Conservation (phyloP, 2,113 vertebrate species). For the Ibidorhyncha struthersii region DNA sequence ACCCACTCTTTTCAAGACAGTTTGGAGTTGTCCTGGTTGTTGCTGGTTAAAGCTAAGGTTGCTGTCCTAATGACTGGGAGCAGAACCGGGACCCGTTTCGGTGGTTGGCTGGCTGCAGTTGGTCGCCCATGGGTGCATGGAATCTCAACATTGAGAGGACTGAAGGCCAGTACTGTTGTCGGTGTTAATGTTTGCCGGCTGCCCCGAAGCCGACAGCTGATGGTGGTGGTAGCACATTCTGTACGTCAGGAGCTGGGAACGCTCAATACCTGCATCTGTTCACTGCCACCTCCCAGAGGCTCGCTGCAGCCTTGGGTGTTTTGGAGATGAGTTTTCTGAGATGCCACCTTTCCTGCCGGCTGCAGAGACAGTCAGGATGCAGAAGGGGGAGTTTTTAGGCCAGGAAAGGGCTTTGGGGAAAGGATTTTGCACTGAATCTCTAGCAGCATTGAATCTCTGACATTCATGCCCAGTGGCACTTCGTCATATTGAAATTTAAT, state of each 20-base stretch:
- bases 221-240: background rate
- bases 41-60: background rate
- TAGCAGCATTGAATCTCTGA: background rate
- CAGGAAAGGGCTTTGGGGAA: background rate
- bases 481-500: background rate
- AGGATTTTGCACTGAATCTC: background rate
- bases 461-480: background rate
- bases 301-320: background rate
- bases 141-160: background rate
- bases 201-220: background rate
- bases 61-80: background rate
- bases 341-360: background rate
- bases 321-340: background rate
- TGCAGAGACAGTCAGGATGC: background rate
- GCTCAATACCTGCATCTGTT: background rate
- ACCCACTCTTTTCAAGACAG: background rate
- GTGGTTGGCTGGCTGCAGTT: background rate
- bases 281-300: background rate
- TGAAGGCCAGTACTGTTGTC: background rate
- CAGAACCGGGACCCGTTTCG: background rate
- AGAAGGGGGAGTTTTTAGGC: background rate
- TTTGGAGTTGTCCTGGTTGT: background rate
- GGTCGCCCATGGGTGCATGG: rapidly evolving
- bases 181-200: background rate
- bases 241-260: background rate